Conservation (phyloP, 1,140 invertebrate genomes). For the Saccostrea cuccullata region DNA sequence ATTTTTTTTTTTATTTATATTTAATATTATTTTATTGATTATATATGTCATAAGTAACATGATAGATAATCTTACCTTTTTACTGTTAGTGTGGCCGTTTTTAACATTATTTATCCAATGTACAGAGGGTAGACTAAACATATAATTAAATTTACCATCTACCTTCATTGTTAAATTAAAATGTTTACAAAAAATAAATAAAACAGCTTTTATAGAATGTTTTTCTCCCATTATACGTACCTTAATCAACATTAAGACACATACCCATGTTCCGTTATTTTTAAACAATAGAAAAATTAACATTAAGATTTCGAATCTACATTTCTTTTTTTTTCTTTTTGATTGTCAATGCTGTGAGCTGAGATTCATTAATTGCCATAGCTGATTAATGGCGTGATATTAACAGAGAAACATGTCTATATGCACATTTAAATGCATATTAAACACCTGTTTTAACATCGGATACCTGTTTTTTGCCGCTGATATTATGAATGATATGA, state of each 20-base stretch:
- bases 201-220: background rate
- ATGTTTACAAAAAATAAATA: background rate
- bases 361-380: background rate
- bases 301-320: conserved; percentile 33
- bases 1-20: too few species aligned
- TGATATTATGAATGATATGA: too few species aligned
- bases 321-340: background rate
- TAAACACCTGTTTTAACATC: background rate
- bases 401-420: background rate
- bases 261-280: background rate
- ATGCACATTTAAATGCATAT: conserved; percentile 18
- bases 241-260: background rate
- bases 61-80: background rate
- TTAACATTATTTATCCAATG: background rate
- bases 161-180: background rate
- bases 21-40: too few species aligned
- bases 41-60: too few species aligned
- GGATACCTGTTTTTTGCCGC: too few species aligned
- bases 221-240: background rate
- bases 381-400: background rate
- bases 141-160: background rate
- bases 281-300: background rate
- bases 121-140: background rate
- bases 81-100: background rate
- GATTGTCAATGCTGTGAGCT: background rate